Conservation (phyloP, 2,797 vertebrate genomes). For the Lindbergichthys nudifrons region DNA sequence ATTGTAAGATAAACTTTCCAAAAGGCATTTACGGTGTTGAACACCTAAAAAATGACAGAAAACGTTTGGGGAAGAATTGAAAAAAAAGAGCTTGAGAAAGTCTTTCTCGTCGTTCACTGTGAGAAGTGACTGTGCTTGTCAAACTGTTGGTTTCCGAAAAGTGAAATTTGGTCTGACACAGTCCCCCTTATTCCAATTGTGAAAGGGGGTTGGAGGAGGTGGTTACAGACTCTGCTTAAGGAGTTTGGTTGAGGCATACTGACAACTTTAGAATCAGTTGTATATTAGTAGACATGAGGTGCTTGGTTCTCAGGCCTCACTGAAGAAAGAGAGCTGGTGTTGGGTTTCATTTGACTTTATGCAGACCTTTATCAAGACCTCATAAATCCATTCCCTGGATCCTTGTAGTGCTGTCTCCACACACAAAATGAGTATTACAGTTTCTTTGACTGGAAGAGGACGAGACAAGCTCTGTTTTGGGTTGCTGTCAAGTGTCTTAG, state of each 20-base stretch:
- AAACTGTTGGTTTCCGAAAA: too few species aligned
- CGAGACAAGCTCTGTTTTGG: slow-evolving; percentile 26
- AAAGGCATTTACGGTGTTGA: not conserved
- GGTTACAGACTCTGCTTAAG: not conserved
- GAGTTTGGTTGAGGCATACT: slow-evolving; percentile 14
- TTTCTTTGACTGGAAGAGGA: slow-evolving; percentile 33
- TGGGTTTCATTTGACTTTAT: slow-evolving; percentile 69
- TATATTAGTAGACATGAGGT: slow-evolving; percentile 24
- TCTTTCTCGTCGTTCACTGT: not conserved
- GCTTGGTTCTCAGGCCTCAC: slow-evolving; percentile 34
- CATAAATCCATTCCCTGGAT: slow-evolving; percentile 71
- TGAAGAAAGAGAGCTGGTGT: slow-evolving; percentile 59
- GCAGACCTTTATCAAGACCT: slow-evolving; percentile 70
- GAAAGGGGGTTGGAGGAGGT: not conserved
- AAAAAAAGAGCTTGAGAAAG: not conserved
- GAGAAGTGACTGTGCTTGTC: not conserved
- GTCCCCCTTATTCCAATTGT: not conserved
- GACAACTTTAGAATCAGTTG: slow-evolving; percentile 34
- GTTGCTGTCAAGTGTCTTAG: slow-evolving; percentile 7
- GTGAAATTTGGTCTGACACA: not conserved
- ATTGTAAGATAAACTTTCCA: not conserved
- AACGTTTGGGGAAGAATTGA: not conserved
- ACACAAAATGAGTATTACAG: slow-evolving; percentile 46
- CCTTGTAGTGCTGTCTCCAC: slow-evolving; percentile 59
- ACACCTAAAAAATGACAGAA: not conserved